Conservation (phyloP, 2,113 vertebrate species). For the Chitala chitala region DNA sequence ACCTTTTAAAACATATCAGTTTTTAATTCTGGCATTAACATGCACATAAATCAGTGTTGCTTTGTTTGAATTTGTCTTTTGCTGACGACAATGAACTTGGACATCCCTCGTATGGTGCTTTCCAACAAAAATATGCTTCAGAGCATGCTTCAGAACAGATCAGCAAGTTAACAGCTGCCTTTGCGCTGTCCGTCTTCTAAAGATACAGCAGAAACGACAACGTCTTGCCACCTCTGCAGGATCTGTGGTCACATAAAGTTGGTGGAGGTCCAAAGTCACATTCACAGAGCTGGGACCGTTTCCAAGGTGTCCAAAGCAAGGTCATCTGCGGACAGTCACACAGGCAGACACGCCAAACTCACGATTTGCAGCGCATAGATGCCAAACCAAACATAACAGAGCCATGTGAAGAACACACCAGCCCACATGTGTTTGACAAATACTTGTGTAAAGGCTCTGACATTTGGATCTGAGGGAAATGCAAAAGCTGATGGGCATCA, state of each 20-base stretch:
- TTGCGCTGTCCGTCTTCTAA: conserved; percentile 35
- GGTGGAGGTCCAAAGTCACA: conserved; percentile 68
- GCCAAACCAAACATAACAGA: conserved; percentile 52
- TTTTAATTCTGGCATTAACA: too few species aligned
- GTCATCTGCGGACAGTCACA: conserved; percentile 69
- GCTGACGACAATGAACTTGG: too few species aligned
- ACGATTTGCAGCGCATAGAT: conserved; percentile 47
- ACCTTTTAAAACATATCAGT: too few species aligned
- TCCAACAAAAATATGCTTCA: neutral
- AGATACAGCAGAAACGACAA: conserved; percentile 54
- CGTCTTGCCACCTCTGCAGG: conserved; percentile 65
- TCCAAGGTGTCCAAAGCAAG: conserved; percentile 75
- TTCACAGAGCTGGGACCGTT: conserved; percentile 68
- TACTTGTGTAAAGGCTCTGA: conserved; percentile 62
- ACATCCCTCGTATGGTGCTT: too few species aligned
- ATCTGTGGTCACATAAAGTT: conserved; percentile 73
- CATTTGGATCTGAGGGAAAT: conserved; percentile 55
- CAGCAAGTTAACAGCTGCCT: conserved; percentile 46
- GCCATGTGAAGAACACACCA: conserved; percentile 51
- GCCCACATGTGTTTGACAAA: conserved; percentile 56
- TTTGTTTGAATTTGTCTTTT: too few species aligned
- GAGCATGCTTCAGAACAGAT: conserved; percentile 10
- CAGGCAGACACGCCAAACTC: conserved; percentile 57
- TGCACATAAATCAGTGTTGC: too few species aligned
- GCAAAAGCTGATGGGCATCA: conserved; percentile 9